Evolutionary conservation across 2,797 vertebrate species (phyloP).

Genomic region (Moxostoma hubbsi): DNA sequence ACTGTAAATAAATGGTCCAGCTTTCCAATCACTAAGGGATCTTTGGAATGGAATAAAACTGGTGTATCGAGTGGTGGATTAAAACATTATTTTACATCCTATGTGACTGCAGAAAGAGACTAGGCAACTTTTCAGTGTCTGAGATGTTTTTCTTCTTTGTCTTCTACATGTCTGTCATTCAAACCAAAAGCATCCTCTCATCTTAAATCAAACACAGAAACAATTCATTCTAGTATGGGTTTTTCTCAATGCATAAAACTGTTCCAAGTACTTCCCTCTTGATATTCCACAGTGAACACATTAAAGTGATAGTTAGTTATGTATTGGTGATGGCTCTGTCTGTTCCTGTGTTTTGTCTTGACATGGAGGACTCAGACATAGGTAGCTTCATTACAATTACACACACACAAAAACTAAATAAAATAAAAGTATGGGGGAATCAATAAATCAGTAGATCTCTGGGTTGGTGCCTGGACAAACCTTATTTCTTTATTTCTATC

Average conservation of each 20-base stretch:
- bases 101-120: no score
- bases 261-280: background rate
- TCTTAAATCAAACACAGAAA: background rate
- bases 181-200: background rate
- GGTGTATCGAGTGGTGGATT: no score
- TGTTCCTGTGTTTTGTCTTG: constrained; percentile 17
- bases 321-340: constrained; percentile 31
- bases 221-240: background rate
- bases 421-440: constrained; percentile 79
- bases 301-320: constrained; percentile 30
- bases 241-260: constrained; percentile 2
- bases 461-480: constrained; percentile 70
- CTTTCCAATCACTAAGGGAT: no score
- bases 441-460: constrained; percentile 81
- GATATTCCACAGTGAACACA: constrained; percentile 21
- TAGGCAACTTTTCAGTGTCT: no score
- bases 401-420: constrained; percentile 67
- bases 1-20: no score
- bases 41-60: no score
- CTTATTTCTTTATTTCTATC: constrained; percentile 75
- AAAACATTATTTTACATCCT: no score
- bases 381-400: constrained; percentile 76
- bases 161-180: background rate
- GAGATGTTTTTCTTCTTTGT: background rate
- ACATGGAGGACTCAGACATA: constrained; percentile 36